Evolutionary conservation across 2,888 invertebrate genomes (phyloP).

Genomic region (Aricia artaxerxes): DNA sequence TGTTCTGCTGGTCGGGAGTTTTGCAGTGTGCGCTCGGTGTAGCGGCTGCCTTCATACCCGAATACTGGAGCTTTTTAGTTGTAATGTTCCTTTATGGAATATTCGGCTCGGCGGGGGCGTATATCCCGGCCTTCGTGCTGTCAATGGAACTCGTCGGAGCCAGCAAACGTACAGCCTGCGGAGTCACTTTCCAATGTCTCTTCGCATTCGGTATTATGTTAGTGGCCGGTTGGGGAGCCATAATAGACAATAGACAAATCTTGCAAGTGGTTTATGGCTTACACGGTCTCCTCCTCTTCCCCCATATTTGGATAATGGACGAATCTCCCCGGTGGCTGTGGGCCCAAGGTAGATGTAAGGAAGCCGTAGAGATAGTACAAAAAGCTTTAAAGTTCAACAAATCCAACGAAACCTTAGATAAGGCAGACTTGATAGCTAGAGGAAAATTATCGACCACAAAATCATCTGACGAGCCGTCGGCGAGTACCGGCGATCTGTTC

Average conservation of each 20-base stretch:
- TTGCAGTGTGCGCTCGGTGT: conserved; percentile 86
- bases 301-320: conserved; percentile 93
- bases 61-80: conserved; percentile 86
- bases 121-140: conserved; percentile 84
- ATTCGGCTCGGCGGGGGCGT: conserved; percentile 91
- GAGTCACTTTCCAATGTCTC: conserved; percentile 88
- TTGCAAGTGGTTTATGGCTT: conserved; percentile 90
- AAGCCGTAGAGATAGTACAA: conserved; percentile 87
- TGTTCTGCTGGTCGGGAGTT: conserved; percentile 90
- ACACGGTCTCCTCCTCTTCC: conserved; percentile 86
- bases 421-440: conserved; percentile 83
- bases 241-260: conserved; percentile 85
- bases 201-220: conserved; percentile 91
- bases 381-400: conserved; percentile 88
- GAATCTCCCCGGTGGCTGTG: conserved; percentile 94
- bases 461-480: conserved; percentile 65
- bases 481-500: conserved; percentile 86
- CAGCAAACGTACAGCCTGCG: conserved; percentile 88
- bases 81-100: conserved; percentile 87
- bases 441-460: conserved; percentile 74
- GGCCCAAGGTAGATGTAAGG: conserved; percentile 87
- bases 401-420: conserved; percentile 82
- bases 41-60: conserved; percentile 88
- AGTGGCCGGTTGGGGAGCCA: conserved; percentile 90
- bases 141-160: conserved; percentile 93